Conservation (phyloP, 1,140 invertebrate genomes). For the Drosophila saltans region DNA sequence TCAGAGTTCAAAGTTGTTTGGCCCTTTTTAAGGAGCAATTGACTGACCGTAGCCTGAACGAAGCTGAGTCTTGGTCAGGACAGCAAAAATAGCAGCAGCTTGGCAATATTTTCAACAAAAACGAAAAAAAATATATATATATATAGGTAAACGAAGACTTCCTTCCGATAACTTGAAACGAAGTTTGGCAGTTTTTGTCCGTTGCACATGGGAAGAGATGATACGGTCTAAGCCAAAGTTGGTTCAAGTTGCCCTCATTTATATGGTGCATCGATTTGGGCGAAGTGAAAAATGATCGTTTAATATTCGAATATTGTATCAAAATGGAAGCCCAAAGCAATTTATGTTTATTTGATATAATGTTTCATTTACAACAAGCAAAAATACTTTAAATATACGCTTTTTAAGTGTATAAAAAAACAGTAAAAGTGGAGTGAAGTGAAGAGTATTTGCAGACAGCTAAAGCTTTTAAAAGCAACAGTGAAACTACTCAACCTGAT, state of each 20-base stretch:
- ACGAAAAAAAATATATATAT: not conserved
- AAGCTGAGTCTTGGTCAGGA: not conserved
- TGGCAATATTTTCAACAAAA: conserved; percentile 2
- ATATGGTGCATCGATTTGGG: not conserved
- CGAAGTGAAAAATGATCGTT: not conserved
- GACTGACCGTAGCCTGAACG: conserved; percentile 9
- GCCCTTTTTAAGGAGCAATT: conserved; percentile 16
- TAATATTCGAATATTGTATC: not conserved
- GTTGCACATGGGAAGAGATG: conserved; percentile 5
- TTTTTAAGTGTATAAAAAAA: not conserved
- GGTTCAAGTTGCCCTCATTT: conserved; percentile 2
- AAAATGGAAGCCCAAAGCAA: not conserved
- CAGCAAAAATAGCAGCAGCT: not conserved
- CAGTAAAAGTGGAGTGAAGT: conserved; percentile 23
- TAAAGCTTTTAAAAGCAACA: conserved; percentile 69
- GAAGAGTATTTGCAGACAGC: conserved; percentile 36
- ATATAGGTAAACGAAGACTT: conserved; percentile 4
- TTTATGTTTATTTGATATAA: not conserved
- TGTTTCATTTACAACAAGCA: not conserved
- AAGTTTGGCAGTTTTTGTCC: conserved; percentile 10
- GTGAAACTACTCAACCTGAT: conserved; percentile 48
- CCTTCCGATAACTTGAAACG: conserved; percentile 9
- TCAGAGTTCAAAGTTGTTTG: conserved; percentile 13
- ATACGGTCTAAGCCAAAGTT: not conserved
- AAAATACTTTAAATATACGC: not conserved